A percentile compares a stretch with the other conserved stretches of the same genome.
Conservation (phyloP, 2,888 invertebrate species). For the Loripinus fragilis region DNA sequence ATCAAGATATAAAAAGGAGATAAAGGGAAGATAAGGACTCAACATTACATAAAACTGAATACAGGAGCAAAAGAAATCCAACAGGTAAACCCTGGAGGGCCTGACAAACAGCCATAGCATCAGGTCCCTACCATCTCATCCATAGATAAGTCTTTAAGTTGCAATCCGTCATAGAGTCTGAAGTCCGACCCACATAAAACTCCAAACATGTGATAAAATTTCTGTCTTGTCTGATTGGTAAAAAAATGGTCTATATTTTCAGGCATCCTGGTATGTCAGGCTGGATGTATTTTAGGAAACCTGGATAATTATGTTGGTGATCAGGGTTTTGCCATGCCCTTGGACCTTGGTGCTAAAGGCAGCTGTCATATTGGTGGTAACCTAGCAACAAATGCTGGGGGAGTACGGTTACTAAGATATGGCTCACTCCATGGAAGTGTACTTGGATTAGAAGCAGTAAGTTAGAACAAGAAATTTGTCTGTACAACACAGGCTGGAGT, state of each 20-base stretch:
- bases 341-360: conserved; percentile 98
- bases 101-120: too few relatives aligned
- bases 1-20: too few relatives aligned
- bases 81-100: too few relatives aligned
- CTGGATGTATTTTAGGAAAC: conserved; percentile 96
- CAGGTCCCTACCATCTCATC: too few relatives aligned
- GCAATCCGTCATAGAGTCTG: too few relatives aligned
- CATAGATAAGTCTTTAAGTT: too few relatives aligned
- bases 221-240: too few relatives aligned
- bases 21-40: too few relatives aligned
- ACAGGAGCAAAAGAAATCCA: too few relatives aligned
- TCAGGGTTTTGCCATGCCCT: conserved; percentile 94
- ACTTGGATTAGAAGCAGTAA: conserved; percentile 95
- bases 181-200: too few relatives aligned
- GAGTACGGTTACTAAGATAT: conserved; percentile 95
- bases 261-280: conserved; percentile 88
- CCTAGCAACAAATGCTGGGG: conserved; percentile 98
- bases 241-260: not conserved
- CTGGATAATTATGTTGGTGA: conserved; percentile 90
- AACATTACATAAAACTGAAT: too few relatives aligned
- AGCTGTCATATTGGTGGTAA: conserved; percentile 98
- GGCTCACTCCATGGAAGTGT: conserved; percentile 97
- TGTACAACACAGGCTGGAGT: not conserved
- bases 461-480: conserved; percentile 37
- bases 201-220: too few relatives aligned